Evolutionary conservation across 2,888 invertebrate species (phyloP).

Genomic region (Drosophila fulvimacula): DNA sequence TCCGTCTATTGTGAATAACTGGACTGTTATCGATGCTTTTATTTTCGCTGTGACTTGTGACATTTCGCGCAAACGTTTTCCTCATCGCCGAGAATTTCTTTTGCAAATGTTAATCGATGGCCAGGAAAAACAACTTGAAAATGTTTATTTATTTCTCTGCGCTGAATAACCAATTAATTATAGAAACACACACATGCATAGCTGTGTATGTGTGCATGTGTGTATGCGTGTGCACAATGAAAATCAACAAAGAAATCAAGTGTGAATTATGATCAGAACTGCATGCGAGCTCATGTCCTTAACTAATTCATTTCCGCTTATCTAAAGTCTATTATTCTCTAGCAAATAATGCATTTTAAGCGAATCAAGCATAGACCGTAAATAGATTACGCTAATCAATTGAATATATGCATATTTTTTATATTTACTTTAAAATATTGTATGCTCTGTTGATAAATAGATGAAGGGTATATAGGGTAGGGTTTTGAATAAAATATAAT

Average conservation of each 20-base stretch:
- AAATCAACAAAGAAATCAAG: constrained; percentile 8
- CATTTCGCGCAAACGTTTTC: constrained; percentile 60
- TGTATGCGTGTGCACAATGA: neutral
- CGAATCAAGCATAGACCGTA: neutral
- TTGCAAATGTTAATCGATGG: constrained; percentile 48
- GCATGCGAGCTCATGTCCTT: neutral
- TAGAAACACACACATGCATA: neutral
- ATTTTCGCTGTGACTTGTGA: constrained; percentile 64
- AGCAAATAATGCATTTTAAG: neutral
- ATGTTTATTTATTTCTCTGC: constrained; percentile 1
- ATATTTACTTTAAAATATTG: neutral
- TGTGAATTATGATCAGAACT: constrained; percentile 10
- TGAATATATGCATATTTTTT: too few species aligned
- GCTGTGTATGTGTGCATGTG: neutral
- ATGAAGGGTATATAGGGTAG: neutral
- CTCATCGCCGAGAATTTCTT: constrained; percentile 27
- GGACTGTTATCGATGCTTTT: constrained; percentile 64
- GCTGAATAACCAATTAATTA: constrained; percentile 12
- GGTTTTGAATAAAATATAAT: neutral
- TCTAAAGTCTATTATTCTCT: neutral
- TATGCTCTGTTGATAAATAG: neutral
- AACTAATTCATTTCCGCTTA: constrained; percentile 6
- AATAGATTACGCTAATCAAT: constrained; percentile 1
- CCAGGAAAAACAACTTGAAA: constrained; percentile 31
- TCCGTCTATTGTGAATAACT: constrained; percentile 77